These are phyloP conservation scores for Polia nebulosa DNA, from an alignment of 2,888 invertebrate genomes.

Conservation along the genomic window DNA sequence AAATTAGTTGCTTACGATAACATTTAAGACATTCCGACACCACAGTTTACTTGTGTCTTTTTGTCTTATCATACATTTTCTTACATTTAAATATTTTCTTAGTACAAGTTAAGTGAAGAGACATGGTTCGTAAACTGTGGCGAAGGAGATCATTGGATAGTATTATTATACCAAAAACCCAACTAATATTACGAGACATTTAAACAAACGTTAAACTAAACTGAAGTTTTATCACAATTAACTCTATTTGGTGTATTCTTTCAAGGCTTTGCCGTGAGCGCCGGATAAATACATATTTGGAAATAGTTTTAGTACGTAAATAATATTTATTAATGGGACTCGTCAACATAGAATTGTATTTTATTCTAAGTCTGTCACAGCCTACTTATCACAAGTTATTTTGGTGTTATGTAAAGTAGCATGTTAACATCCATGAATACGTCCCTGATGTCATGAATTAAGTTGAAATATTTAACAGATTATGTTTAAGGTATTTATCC, in stretches of 20 bases:
- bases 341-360: slow-evolving; percentile 33
- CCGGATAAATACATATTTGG: slow-evolving; percentile 55
- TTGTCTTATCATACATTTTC: slow-evolving; percentile 19
- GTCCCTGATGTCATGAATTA: slow-evolving; percentile 37
- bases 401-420: slow-evolving; percentile 61
- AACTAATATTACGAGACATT: slow-evolving; percentile 59
- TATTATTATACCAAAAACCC: slow-evolving; percentile 59
- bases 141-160: slow-evolving; percentile 46
- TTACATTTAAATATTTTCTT: slow-evolving; percentile 42
- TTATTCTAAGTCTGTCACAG: slow-evolving; percentile 62
- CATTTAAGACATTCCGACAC: slow-evolving; percentile 45
- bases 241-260: slow-evolving; percentile 79
- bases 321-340: slow-evolving; percentile 33
- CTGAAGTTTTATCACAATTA: slow-evolving; percentile 70
- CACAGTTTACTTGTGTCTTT: slow-evolving; percentile 51
- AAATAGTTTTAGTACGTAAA: slow-evolving; percentile 18
- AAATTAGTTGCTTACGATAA: slow-evolving; percentile 55
- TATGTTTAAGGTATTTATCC: slow-evolving; percentile 44
- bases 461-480: slow-evolving; percentile 22
- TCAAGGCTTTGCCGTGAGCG: slow-evolving; percentile 72
- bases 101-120: slow-evolving; percentile 31
- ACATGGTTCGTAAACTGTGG: slow-evolving; percentile 52
- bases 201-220: slow-evolving; percentile 62
- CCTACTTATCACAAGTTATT: slow-evolving; percentile 61
- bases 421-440: slow-evolving; percentile 47